phyloP scores from a whole-genome alignment of 2,113 vertebrate species.

The Eurypyga helias region DNA sequence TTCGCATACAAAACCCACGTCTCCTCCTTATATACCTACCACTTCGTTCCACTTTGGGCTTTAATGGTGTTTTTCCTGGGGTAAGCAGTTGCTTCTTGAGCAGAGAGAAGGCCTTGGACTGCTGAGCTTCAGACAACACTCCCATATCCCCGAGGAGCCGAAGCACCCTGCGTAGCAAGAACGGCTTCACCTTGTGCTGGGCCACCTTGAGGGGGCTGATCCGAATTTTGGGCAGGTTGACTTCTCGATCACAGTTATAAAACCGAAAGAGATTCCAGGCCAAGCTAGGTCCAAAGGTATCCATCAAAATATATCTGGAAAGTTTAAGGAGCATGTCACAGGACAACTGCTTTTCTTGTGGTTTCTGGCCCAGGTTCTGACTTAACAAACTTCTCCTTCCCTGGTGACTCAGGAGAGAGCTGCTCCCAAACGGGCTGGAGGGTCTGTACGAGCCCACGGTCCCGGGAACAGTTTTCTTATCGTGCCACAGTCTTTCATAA shows the following conservation, averaged over 20 bases:
- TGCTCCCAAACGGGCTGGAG: background rate
- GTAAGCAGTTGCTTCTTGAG: constrained; percentile 10
- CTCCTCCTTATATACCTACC: constrained; percentile 2
- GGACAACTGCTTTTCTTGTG: background rate
- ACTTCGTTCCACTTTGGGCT: background rate
- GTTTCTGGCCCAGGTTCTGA: background rate
- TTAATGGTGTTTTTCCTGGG: background rate
- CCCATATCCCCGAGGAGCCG: background rate
- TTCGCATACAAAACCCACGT: background rate
- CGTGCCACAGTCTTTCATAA: background rate
- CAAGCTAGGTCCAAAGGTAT: constrained; percentile 10
- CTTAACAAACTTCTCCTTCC: background rate
- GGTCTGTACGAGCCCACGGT: background rate
- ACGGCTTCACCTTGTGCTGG: background rate
- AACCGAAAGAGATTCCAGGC: constrained; percentile 36
- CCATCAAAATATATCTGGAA: constrained; percentile 20
- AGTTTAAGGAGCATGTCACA: constrained; percentile 37
- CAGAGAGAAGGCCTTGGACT: background rate
- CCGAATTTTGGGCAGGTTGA: background rate
- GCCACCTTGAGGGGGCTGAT: background rate
- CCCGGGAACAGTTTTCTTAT: background rate
- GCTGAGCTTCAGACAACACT: background rate
- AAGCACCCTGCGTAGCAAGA: background rate
- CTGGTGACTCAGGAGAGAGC: background rate
- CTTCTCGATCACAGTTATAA: constrained; percentile 25